Evolutionary conservation across 2,113 vertebrate genomes (phyloP).

Genomic region (Lipotes vexillifer): DNA sequence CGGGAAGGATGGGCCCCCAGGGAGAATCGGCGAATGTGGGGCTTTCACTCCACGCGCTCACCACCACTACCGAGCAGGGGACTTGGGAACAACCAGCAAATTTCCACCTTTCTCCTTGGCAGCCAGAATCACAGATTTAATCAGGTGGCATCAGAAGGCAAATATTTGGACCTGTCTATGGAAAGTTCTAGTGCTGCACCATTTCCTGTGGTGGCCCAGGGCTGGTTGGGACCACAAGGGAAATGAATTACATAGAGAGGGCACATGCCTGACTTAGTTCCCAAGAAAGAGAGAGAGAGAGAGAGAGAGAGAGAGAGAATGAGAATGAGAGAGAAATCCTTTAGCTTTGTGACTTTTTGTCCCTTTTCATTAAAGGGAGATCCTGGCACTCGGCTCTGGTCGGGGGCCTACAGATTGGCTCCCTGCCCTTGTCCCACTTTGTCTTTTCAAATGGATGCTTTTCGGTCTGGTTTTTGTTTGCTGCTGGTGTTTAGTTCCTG

Average conservation of each 20-base stretch:
- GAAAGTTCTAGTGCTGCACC: slow-evolving; percentile 77
- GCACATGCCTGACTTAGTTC: slow-evolving; percentile 54
- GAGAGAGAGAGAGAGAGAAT: not conserved
- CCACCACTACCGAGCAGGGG: not conserved
- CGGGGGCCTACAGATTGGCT: not conserved
- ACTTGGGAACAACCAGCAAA: not conserved
- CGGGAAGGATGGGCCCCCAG: not conserved
- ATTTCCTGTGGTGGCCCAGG: slow-evolving; percentile 41
- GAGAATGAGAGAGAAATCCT: not conserved
- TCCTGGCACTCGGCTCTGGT: not conserved
- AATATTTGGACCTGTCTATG: slow-evolving; percentile 73
- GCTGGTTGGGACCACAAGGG: slow-evolving; percentile 35
- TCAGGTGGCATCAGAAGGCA: slow-evolving; percentile 75
- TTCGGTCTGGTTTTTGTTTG: not conserved
- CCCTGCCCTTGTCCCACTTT: not conserved
- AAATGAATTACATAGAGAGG: slow-evolving; percentile 21
- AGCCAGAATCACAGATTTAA: slow-evolving; percentile 69
- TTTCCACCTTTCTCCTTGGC: not conserved
- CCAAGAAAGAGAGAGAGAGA: not conserved
- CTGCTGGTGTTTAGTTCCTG: slow-evolving; percentile 19
- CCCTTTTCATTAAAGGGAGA: slow-evolving; percentile 5
- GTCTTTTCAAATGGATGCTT: not conserved
- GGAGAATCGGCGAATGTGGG: accelerated
- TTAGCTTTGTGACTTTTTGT: not conserved
- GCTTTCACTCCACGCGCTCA: accelerated